Percentiles rank a stretch among this genome's conserved stretches.
phyloP scores from a whole-genome alignment of 2,888 invertebrate species.

The Salticus scenicus region DNA sequence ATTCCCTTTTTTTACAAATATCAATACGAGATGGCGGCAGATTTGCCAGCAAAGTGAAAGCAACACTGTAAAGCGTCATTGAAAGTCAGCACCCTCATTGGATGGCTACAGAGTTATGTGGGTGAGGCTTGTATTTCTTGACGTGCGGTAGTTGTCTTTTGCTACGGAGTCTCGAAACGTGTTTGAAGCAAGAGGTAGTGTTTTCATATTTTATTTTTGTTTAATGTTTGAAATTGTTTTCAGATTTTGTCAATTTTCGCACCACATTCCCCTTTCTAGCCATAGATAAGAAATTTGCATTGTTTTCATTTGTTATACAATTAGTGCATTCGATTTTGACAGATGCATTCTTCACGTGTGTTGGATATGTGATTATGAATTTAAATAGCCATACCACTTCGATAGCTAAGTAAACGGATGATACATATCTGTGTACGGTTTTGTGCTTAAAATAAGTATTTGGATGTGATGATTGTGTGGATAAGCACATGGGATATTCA shows the following conservation, averaged over 20 bases:
- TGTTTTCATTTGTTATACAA: slow-evolving; percentile 13
- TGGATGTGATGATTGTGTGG: background rate
- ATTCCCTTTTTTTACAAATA: slow-evolving; percentile 19
- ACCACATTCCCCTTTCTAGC: no score
- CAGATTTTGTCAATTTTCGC: background rate
- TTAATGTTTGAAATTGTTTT: slow-evolving; percentile 7
- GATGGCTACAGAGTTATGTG: slow-evolving; percentile 60
- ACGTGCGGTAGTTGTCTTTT: slow-evolving; percentile 39
- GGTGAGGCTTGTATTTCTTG: slow-evolving; percentile 68
- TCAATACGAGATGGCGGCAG: slow-evolving; percentile 56
- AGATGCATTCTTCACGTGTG: slow-evolving; percentile 44
- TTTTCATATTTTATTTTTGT: slow-evolving; percentile 47
- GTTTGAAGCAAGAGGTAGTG: slow-evolving; percentile 59
- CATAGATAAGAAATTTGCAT: slow-evolving; percentile 16
- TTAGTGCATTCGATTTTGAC: slow-evolving; percentile 37
- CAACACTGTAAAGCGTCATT: slow-evolving; percentile 38
- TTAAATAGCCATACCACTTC: slow-evolving; percentile 15
- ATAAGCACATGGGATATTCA: background rate
- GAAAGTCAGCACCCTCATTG: slow-evolving; percentile 10
- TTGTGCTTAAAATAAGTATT: no score
- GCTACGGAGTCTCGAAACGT: slow-evolving; percentile 49
- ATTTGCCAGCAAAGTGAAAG: slow-evolving; percentile 8
- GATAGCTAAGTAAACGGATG: no score
- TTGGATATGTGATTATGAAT: slow-evolving; percentile 20
- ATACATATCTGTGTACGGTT: no score